phyloP scores from a whole-genome alignment of 2,113 vertebrate genomes.

The Genyomyrus donnyi region DNA sequence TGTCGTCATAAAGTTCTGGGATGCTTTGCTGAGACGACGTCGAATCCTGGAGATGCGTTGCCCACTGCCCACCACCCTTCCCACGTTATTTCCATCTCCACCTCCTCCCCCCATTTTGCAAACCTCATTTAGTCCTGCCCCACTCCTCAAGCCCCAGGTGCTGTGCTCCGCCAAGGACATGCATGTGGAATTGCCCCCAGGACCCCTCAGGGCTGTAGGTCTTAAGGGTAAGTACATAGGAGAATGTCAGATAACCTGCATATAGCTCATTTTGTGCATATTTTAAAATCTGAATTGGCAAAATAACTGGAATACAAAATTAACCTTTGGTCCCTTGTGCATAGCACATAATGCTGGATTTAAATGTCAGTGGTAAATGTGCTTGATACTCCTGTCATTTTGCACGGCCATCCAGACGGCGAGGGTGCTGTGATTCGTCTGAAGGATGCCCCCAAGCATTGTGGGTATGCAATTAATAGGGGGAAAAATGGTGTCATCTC shows the following conservation, averaged over 20 bases:
- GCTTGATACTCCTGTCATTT: conserved; percentile 3
- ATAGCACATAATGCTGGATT: not conserved
- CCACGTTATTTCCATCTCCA: not conserved
- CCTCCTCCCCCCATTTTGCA: conserved; percentile 5
- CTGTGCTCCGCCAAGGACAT: conserved; percentile 51
- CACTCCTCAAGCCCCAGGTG: conserved; percentile 30
- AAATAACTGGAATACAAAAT: not conserved
- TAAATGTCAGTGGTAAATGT: not conserved
- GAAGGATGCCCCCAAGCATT: conserved; percentile 46
- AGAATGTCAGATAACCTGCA: not conserved
- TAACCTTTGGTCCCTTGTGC: not conserved
- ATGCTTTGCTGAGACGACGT: conserved; percentile 27
- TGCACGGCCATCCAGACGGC: conserved; percentile 29
- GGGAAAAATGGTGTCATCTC: conserved; percentile 43
- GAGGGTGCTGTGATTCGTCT: conserved; percentile 38
- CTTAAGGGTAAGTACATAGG: conserved; percentile 45
- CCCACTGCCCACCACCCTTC: conserved; percentile 18
- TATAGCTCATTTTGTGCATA: not conserved
- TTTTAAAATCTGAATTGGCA: not conserved
- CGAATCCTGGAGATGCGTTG: conserved; percentile 46
- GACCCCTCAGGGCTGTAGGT: conserved; percentile 44
- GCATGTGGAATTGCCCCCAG: conserved; percentile 48
- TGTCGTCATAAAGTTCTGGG: conserved; percentile 51
- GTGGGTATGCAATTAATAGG: conserved; percentile 54
- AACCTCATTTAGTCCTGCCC: not conserved